A percentile compares a stretch with the other conserved stretches of the same genome.
Conservation (phyloP, 2,888 invertebrate genomes). For the Noctua janthina region DNA sequence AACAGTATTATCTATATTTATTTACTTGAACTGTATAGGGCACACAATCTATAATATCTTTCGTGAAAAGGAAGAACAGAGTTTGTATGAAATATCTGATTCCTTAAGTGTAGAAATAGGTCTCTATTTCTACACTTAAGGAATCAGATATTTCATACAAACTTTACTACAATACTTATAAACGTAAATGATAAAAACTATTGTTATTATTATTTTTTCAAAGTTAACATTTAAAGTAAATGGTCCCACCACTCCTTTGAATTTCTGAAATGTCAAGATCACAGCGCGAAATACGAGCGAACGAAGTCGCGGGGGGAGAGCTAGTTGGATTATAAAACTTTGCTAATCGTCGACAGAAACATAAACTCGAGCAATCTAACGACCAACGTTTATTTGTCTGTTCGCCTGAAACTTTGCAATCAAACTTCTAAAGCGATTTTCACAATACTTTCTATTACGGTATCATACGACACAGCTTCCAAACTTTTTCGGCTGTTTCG, state of each 20-base stretch:
- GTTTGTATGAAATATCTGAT: not conserved
- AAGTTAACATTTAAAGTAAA: not conserved
- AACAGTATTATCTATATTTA: no score
- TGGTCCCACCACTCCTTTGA: not conserved
- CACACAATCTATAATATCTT: not conserved
- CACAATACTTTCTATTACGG: conserved; percentile 30
- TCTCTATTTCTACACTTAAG: no score
- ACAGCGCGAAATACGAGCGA: not conserved
- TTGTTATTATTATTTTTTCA: not conserved
- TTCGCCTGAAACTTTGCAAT: conserved; percentile 40
- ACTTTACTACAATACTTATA: no score
- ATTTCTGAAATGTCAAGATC: not conserved
- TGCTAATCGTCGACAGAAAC: conserved; percentile 41
- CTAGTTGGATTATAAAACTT: conserved; percentile 49
- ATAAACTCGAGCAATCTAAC: conserved; percentile 49
- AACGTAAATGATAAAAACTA: not conserved
- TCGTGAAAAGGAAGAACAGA: not conserved
- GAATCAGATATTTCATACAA: no score
- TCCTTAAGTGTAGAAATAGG: not conserved
- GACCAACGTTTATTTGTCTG: conserved; percentile 44
- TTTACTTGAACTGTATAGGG: not conserved
- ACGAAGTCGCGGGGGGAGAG: no score
- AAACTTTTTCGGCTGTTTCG: not conserved
- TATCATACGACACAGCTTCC: conserved; percentile 5
- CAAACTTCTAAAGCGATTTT: conserved; percentile 29